phyloP scores from a whole-genome alignment of 2,888 invertebrate species.

The Amorpha juglandis region DNA sequence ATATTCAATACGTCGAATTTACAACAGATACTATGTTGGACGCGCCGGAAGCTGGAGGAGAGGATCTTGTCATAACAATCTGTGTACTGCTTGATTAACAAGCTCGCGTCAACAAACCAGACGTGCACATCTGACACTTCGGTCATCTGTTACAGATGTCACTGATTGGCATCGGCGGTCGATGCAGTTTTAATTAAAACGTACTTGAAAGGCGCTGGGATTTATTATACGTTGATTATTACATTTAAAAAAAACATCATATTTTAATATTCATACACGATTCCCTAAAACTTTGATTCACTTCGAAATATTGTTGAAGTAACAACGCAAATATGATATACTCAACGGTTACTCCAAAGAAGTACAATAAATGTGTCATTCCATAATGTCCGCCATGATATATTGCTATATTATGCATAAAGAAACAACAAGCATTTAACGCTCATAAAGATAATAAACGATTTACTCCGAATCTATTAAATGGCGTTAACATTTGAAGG shows the following conservation, averaged over 20 bases:
- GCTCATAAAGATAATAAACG: not conserved
- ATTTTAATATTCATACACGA: too few relatives aligned
- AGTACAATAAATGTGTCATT: constrained; percentile 1
- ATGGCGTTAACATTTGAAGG: constrained; percentile 1
- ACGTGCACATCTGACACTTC: not conserved
- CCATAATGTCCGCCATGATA: not conserved
- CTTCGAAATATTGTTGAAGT: not conserved
- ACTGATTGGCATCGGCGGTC: constrained; percentile 10
- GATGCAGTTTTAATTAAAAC: constrained; percentile 14
- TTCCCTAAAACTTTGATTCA: too few relatives aligned
- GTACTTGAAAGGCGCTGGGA: not conserved
- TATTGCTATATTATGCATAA: not conserved
- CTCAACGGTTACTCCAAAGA: not conserved
- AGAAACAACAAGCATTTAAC: constrained; percentile 2
- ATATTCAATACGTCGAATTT: constrained; percentile 71
- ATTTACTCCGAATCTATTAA: not conserved
- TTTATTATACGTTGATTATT: not conserved
- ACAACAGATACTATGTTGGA: constrained; percentile 70
- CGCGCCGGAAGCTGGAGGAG: constrained; percentile 67
- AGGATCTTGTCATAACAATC: constrained; percentile 56
- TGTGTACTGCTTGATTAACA: constrained; percentile 34
- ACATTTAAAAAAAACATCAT: not conserved
- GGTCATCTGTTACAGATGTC: constrained; percentile 4
- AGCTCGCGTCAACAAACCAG: constrained; percentile 12
- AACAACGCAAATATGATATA: not conserved